These are phyloP conservation scores for Beaufortia kweichowensis DNA, from an alignment of 2,113 vertebrate genomes.

Conservation along the genomic window DNA sequence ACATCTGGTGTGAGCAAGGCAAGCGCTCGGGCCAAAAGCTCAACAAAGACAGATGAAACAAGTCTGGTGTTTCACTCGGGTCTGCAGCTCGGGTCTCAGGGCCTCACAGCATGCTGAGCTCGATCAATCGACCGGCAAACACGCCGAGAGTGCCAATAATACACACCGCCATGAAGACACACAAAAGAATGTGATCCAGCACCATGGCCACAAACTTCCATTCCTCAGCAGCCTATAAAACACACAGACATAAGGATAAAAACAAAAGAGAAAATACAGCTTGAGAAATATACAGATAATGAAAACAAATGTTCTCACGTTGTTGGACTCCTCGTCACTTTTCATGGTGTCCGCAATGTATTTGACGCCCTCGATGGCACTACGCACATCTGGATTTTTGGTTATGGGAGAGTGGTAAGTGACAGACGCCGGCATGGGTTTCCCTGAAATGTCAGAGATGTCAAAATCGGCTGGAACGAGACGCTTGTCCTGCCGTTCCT, in stretches of 20 bases:
- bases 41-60: not conserved
- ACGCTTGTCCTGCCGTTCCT: slow-evolving; percentile 83
- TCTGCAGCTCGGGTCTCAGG: slow-evolving; percentile 26
- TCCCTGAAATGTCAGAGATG: slow-evolving; percentile 97
- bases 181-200: slow-evolving; percentile 94
- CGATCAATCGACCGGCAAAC: slow-evolving; percentile 93
- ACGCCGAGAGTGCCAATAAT: slow-evolving; percentile 92
- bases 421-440: slow-evolving; percentile 80
- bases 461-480: slow-evolving; percentile 88
- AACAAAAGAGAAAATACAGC: not conserved
- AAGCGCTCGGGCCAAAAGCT: not conserved
- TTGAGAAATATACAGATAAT: not conserved
- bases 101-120: slow-evolving; percentile 85
- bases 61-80: not conserved
- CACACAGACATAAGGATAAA: not conserved
- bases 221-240: slow-evolving; percentile 87
- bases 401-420: slow-evolving; percentile 87
- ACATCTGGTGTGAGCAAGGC: slow-evolving; percentile 3
- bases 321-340: slow-evolving; percentile 91
- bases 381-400: slow-evolving; percentile 94
- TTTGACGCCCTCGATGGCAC: slow-evolving; percentile 93
- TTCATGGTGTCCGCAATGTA: slow-evolving; percentile 99
- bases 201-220: slow-evolving; percentile 99
- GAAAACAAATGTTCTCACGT: slow-evolving; percentile 74
- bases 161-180: slow-evolving; percentile 94